A percentile compares a stretch with the other conserved stretches of the same genome.
These are phyloP conservation scores for Acrossocheilus wenchowensis DNA, from an alignment of 2,797 vertebrate species.

Conservation along the genomic window DNA sequence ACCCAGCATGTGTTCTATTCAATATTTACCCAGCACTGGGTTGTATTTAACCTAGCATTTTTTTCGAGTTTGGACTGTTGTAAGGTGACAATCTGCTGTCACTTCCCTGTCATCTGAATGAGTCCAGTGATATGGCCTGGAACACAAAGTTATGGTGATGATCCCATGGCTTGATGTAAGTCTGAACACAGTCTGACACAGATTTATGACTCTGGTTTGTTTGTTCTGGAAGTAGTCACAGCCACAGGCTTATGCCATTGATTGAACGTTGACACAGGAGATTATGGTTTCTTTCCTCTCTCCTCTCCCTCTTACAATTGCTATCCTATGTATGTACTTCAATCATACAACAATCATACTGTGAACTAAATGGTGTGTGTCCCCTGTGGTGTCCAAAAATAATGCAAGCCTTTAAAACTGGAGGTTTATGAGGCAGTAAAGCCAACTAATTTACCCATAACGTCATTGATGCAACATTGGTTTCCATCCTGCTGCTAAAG, in stretches of 20 bases:
- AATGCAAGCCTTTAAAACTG: slow-evolving; percentile 24
- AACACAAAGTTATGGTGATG: slow-evolving; percentile 9
- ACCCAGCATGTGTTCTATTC: too few species aligned
- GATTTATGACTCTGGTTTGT: slow-evolving; percentile 19
- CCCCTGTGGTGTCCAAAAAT: slow-evolving; percentile 4
- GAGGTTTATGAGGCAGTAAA: slow-evolving; percentile 35
- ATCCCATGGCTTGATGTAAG: slow-evolving; percentile 32
- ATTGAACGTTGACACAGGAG: slow-evolving; percentile 30
- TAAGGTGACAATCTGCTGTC: slow-evolving; percentile 30
- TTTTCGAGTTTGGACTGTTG: not conserved
- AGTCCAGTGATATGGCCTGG: not conserved
- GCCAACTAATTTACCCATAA: slow-evolving; percentile 34
- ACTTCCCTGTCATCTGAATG: not conserved
- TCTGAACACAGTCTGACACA: slow-evolving; percentile 1
- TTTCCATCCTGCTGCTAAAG: not conserved
- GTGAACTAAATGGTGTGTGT: not conserved
- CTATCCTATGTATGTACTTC: not conserved
- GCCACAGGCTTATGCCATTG: slow-evolving; percentile 16
- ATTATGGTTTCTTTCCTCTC: slow-evolving; percentile 1
- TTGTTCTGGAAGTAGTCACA: slow-evolving; percentile 20
- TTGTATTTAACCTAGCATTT: too few species aligned
- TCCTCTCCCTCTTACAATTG: not conserved
- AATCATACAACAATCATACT: not conserved
- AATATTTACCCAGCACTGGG: too few species aligned
- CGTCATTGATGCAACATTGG: not conserved